Base-by-base conservation (phyloP, 2,113 vertebrate species). In the Thomomys bottae region DNA sequence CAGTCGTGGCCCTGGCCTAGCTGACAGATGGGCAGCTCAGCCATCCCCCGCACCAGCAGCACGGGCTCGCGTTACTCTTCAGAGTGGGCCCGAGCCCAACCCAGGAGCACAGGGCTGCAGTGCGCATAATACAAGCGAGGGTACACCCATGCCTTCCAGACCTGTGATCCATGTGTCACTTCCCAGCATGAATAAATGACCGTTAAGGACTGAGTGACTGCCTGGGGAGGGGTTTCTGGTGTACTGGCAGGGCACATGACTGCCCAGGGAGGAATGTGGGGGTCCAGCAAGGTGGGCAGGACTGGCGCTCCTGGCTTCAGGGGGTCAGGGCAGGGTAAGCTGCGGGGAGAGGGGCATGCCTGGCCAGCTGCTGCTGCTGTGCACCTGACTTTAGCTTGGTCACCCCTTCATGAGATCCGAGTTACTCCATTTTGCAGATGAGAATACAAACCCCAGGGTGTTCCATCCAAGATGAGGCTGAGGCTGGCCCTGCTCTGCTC, bases 131-230 rank as follows among this genome's bases (percentile, higher is more conserved):
- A 59, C 2, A 28, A 45, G 70, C 84, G 68, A 1, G 66, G 57
- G 2, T 30, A 3, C 20, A 11, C 23, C 10, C 38, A 34, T 34
- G 64, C 59, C 38, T 30, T 76, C 30, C 32, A 45, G 11, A 32
- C 14, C n/a, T 32, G 36, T 85, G 34, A 34, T 68, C 40, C 18
- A 40, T 30, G 3, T 61, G 54, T 11, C 34, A 32, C 11, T 71
- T 72, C 63, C 72, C 68, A 49, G 23, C 24, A 2, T 63, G 26
- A 96, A 95, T 92, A 95, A 96, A 93, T n/a, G 17, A 20, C 15
- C 28, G 23, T 36, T 34, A 64, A 21, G 54, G 49, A 28, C 77
- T 45, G 42, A 20, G n/a, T 6, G 4, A n/a, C n/a, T 66, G 34
- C 66, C 75, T 61, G 11, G 36, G 34, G 36, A 1, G 20, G 59